phyloP scores from a whole-genome alignment of 2,797 vertebrate species.

The Pygocentrus nattereri region DNA sequence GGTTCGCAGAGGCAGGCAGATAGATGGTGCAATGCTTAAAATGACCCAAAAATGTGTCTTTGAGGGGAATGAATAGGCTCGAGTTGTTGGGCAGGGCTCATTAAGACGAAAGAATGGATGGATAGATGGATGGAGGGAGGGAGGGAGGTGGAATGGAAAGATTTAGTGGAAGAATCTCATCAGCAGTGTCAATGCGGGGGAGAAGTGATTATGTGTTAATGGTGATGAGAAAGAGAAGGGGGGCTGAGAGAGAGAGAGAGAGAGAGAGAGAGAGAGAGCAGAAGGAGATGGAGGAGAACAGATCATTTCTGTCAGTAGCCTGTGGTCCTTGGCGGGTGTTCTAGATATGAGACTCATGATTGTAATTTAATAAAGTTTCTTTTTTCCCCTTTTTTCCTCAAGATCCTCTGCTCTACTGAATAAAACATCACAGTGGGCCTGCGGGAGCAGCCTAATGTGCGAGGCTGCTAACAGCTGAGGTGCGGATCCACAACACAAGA shows the following conservation, averaged over 20 bases:
- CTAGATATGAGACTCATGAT: conserved; percentile 40
- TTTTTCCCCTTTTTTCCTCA: conserved; percentile 1
- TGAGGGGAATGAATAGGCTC: conserved; percentile 8
- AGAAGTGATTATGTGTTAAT: conserved; percentile 57
- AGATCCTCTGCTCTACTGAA: conserved; percentile 43
- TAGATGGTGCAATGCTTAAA: conserved; percentile 35
- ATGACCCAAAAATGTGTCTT: conserved; percentile 42
- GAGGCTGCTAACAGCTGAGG: conserved; percentile 31
- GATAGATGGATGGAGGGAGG: conserved; percentile 30
- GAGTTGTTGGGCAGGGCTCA: conserved; percentile 46
- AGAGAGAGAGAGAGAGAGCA: conserved; percentile 44
- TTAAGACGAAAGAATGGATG: conserved; percentile 51
- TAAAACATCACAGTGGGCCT: conserved; percentile 44
- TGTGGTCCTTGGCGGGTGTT: conserved; percentile 56
- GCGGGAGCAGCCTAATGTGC: conserved; percentile 17
- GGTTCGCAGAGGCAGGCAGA: conserved; percentile 43
- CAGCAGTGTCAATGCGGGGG: conserved; percentile 54
- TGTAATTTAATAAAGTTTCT: conserved; percentile 54
- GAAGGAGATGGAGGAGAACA: conserved; percentile 62
- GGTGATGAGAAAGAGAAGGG: conserved; percentile 54
- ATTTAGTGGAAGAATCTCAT: conserved; percentile 54
- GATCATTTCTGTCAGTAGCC: conserved; percentile 55
- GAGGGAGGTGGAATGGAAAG: conserved; percentile 30
- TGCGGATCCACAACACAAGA: conserved; percentile 10
- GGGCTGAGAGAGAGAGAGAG: conserved; percentile 10